phyloP scores from a whole-genome alignment of 1,140 invertebrate species.

The Proales similis region DNA sequence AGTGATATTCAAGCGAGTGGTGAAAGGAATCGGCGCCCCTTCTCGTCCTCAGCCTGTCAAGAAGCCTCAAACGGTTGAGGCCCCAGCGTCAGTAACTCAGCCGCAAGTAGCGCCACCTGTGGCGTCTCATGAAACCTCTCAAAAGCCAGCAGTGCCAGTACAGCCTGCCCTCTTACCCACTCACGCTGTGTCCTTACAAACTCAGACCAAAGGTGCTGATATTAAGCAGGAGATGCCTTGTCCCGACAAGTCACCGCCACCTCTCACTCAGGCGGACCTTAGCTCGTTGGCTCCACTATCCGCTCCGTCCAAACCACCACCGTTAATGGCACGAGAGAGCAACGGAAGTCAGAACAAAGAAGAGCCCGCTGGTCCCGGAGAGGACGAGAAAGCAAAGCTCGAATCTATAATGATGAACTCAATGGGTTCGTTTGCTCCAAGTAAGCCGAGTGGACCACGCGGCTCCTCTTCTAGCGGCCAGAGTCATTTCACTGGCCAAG shows the following conservation, averaged over 20 bases:
- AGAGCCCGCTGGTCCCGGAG: neutral
- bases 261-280: neutral
- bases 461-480: no score
- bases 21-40: neutral
- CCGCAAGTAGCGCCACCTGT: constrained; percentile 4
- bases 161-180: neutral
- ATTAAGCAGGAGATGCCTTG: no score
- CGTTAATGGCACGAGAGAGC: constrained; percentile 24
- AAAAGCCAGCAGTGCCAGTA: neutral
- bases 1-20: constrained; percentile 7
- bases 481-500: no score
- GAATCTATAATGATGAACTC: constrained; percentile 23
- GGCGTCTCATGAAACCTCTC: neutral
- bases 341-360: neutral
- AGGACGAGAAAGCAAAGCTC: constrained; percentile 26
- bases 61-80: neutral
- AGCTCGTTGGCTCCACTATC: constrained; percentile 19
- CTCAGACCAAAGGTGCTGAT: no score
- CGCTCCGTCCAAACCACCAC: constrained; percentile 13
- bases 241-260: no score
- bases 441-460: no score
- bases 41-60: constrained; percentile 1
- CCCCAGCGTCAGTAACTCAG: neutral
- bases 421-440: no score
- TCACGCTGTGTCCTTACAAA: no score